Percentiles rank a stretch among this genome's conserved stretches.
phyloP scores from a whole-genome alignment of 1,140 invertebrate genomes.

The Armadillidium nasatum region DNA sequence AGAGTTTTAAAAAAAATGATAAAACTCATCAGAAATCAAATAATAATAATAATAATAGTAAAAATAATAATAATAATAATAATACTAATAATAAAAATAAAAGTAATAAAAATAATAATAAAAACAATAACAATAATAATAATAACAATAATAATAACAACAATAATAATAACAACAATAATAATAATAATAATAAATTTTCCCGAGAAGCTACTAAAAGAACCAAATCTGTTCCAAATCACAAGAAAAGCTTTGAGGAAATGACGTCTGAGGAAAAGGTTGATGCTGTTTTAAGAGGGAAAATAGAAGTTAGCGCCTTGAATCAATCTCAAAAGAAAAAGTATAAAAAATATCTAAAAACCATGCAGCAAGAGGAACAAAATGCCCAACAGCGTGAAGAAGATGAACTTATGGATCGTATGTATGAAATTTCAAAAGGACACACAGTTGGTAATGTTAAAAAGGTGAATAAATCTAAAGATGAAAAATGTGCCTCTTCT shows the following conservation, averaged over 20 bases:
- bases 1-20: neutral
- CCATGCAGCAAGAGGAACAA: constrained; percentile 32
- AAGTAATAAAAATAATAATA: neutral
- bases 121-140: too few relatives aligned
- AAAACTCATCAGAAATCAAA: neutral
- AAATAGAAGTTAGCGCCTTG: constrained; percentile 37
- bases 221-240: too few relatives aligned
- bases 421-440: constrained; percentile 40
- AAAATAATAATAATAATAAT: too few relatives aligned
- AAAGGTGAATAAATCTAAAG: constrained; percentile 19
- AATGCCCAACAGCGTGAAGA: constrained; percentile 36
- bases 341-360: constrained; percentile 39
- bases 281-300: constrained; percentile 35
- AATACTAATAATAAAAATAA: neutral
- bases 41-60: neutral
- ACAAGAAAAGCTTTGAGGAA: constrained; percentile 12
- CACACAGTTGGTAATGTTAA: constrained; percentile 14
- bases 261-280: constrained; percentile 41
- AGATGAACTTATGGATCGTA: constrained; percentile 44
- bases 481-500: constrained; percentile 12
- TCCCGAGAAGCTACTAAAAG: too few relatives aligned
- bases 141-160: too few relatives aligned
- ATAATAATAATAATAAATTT: too few relatives aligned
- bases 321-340: constrained; percentile 42
- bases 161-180: too few relatives aligned